A percentile compares a stretch with the other conserved stretches of the same genome.
Evolutionary conservation across 2,113 vertebrate genomes (phyloP).

Genomic region (Neolamprologus tretocephalus): DNA sequence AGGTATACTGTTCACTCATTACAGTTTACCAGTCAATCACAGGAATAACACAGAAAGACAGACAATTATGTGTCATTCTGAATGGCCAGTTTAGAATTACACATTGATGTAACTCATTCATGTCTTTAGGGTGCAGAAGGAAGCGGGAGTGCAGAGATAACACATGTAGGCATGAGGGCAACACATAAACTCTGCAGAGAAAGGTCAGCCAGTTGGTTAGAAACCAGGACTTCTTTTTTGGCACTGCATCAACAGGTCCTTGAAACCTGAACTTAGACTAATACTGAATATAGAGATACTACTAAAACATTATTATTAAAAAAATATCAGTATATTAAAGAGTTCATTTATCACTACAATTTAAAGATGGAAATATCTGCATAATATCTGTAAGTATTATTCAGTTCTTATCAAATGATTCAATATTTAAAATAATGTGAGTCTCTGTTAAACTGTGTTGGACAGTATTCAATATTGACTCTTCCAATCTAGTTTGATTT

Average conservation of each 20-base stretch:
- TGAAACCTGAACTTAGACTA: background rate
- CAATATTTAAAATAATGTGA: background rate
- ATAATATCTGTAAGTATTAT: background rate
- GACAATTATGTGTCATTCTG: background rate
- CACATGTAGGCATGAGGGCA: background rate
- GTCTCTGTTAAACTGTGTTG: accelerated
- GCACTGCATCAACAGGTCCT: background rate
- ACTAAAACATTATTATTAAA: background rate
- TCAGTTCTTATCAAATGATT: background rate
- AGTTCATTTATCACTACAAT: background rate
- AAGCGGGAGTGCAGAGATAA: background rate
- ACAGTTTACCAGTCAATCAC: background rate
- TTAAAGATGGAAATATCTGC: background rate
- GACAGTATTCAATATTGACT: background rate
- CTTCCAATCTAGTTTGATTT: background rate
- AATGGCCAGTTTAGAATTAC: background rate
- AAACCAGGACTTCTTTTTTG: background rate
- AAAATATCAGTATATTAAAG: background rate
- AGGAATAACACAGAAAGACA: background rate
- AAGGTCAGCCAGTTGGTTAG: background rate
- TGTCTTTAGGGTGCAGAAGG: background rate
- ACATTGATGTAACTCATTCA: background rate
- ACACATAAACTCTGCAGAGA: background rate
- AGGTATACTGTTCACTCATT: background rate
- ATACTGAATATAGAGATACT: background rate